Evolutionary conservation across 2,113 vertebrate genomes (phyloP), one percentile per base, ranked within the genome.

Genomic region (Gallinago media): DNA sequence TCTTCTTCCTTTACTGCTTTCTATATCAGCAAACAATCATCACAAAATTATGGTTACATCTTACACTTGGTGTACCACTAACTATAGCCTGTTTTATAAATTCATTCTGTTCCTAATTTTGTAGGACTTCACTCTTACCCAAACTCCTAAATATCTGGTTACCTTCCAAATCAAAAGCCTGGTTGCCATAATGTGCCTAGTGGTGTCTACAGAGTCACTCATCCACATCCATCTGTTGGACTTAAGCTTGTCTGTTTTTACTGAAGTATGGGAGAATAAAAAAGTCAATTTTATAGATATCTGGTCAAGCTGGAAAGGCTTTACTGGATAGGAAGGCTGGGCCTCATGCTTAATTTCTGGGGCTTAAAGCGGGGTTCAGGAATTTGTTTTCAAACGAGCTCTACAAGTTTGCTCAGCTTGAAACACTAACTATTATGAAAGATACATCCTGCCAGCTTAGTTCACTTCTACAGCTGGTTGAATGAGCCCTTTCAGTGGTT

Each of bases 331-430:
- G 40, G 59, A 55, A 59, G 25, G 11, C 1, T 62, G 16, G 23
- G 27, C 17, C 27, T 84, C 46, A 20, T 44, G 19, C 18, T 91
- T 20, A 50, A 52, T 80, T 92, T 81, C 2, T 11, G 46, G 54
- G 54, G 38, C 19, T 80, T 88, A 73, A 11, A 89, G 73, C 20
- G 73, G 5, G 13, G 14, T 38, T 80, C 46, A 67, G 59, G 67
- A 95, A 94, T 91, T 89, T 66, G 38, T 88, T 85, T 97, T 81
- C 68, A 88, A 63, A 59, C 25, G n/a, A 93, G 32, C 29, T 90
- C 50, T 86, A 17, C 36, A 78, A 63, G 47, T 83, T 90, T 72
- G 20, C 36, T 90, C 65, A 75, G 34, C n/a, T 82, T 89, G 50
- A 87, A 96, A 83, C 38, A 59, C 0, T 0, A 80, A 49, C 68